Base-by-base conservation (phyloP, 2,113 vertebrate genomes). In the Syrrhaptes paradoxus region DNA sequence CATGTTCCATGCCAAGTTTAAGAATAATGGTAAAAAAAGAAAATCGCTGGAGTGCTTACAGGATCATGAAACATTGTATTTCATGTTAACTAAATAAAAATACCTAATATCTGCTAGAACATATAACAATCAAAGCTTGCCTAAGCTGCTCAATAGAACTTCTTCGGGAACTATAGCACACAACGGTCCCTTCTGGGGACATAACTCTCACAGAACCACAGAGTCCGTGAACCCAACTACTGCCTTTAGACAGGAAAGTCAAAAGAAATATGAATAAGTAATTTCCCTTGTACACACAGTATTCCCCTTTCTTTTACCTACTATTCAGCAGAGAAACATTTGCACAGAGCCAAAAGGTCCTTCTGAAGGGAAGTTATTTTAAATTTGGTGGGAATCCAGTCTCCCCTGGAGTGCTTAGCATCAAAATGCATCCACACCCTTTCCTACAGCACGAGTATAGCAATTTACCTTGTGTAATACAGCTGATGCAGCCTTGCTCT, bases 391-490 rank as follows among this genome's bases (percentile, higher is more conserved):
- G 65, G 22, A 78, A 73, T 21, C 6, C 54, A 51, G 22, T 43
- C 34, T 92, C 7, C 25, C 21, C n/a, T 51, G 45, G 11, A 58
- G 7, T 75, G 16, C 41, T 52, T 31, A n/a, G 15, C 31, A 65
- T 41, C 45, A 49, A 55, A 66, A 85, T 19, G 10, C 72, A 88
- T 13, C 12, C 70, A 51, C 9, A 41, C 4, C 6, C 34, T 67
- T 83, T 84, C 43, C 29, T 6, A 74, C 3, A 31, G 4, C n/a
- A 85, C 8, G 15, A 2, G 20, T 25, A 58, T 29, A 76, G 19
- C 13, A 54, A n/a, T 80, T 98, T 97, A 98, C 97, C 97, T 98
- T 97, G 25, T 95, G 74, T 66, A 63, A 55, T 4, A 34, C 1
- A 15, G 36, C 13, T 57, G 82, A 29, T 31, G 63, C n/a, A 54